phyloP scores from a whole-genome alignment of 1,140 invertebrate genomes.

The Araneus ventricosus region DNA sequence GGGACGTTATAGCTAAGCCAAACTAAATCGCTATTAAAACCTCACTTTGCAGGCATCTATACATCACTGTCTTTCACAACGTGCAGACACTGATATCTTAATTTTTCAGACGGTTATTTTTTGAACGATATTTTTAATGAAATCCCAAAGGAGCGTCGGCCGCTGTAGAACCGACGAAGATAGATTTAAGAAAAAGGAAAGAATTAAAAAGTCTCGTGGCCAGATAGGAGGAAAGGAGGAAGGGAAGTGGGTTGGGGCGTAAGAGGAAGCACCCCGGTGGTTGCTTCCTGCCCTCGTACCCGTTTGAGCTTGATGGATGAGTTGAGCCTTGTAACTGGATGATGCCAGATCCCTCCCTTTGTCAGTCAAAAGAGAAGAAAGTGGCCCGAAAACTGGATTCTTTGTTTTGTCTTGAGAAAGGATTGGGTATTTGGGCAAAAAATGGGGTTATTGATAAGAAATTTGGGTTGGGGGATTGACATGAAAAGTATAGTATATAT shows the following conservation, averaged over 20 bases:
- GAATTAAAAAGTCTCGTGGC: not conserved
- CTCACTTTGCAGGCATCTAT: not conserved
- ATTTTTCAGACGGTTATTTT: not conserved
- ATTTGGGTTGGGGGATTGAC: not conserved
- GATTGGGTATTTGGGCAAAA: not conserved
- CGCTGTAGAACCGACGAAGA: not conserved
- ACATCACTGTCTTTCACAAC: not conserved
- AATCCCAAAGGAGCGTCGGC: not conserved
- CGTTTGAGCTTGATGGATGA: constrained; percentile 46
- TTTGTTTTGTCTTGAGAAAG: not conserved
- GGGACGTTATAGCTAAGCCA: no score
- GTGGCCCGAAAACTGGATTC: not conserved
- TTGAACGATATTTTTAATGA: not conserved
- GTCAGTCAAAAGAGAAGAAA: not conserved
- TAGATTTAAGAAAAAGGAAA: not conserved
- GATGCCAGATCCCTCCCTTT: not conserved
- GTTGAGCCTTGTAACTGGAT: not conserved
- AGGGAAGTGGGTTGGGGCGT: no score
- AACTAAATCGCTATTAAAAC: not conserved
- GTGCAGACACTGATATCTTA: not conserved
- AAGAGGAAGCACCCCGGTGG: no score
- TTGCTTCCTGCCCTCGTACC: not conserved
- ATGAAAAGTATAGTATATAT: no score
- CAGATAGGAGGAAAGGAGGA: no score
- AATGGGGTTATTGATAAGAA: not conserved